Base-by-base conservation (phyloP, 2,797 vertebrate genomes). In the Neomorphus geoffroyi region DNA sequence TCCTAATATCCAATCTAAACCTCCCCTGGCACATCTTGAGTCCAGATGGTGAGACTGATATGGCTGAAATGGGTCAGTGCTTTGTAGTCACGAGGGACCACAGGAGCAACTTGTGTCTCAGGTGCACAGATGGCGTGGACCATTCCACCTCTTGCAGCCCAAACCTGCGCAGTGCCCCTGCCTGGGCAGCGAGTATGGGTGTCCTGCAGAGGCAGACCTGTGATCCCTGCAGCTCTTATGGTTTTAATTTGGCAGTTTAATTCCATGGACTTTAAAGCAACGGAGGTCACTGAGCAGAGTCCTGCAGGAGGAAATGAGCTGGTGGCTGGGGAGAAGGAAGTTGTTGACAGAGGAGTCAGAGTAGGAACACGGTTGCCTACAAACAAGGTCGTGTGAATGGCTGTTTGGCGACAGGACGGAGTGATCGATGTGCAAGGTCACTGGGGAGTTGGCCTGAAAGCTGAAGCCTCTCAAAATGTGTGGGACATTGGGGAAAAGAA, bases 361-460 rank as follows among this genome's bases (percentile, higher is more conserved):
- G 57, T 60, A 95, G 83, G 90, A 85, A 26, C 48, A 65, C 0
- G 1, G 70, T 72, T 93, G 70, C 78, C 60, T 79, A 43, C 65
- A 65, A 74, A 75, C 57, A 41, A 51, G 85, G 91, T 91, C 91
- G 27, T 86, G 65, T 80, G 86, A 92, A 88, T 77, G 73, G 43
- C 85, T 78, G n/a, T 57, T 43, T 87, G 81, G 72, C 93, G 93
- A 86, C 80, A 93, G 88, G 73, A 58, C 27, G 39, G 89, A 81
- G 70, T 92, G 87, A 88, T 93, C 3, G n/a, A 79, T 75, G 56
- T 81, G 58, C 54, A 54, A n/a, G 70, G 80, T 81, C 91, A 66
- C 82, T 62, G 39, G 62, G 77, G 80, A 94, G 46, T 37, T 77
- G 91, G 73, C 41, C 62, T 91, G 89, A 79, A 75, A 86, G 77